Conservation (phyloP, 1,140 invertebrate species). For the Reticulitermes speratus region DNA sequence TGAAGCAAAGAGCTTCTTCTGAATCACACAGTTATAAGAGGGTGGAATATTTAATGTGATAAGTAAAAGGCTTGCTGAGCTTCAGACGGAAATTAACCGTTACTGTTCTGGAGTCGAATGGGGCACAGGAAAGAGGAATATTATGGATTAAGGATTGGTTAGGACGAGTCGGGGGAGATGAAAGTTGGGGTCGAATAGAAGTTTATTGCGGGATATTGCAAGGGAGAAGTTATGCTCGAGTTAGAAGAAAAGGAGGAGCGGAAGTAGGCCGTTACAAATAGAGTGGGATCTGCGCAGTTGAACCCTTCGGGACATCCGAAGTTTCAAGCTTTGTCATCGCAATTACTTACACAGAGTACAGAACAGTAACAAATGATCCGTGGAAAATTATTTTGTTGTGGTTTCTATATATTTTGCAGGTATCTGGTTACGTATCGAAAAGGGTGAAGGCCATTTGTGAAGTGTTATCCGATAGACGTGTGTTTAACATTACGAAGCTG, state of each 20-base stretch:
- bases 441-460: too few species aligned
- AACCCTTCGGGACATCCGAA: too few species aligned
- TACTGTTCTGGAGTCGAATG: background rate
- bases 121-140: background rate
- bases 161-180: background rate
- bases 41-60: background rate
- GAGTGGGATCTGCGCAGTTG: background rate
- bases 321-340: background rate
- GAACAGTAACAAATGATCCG: too few species aligned
- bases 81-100: background rate
- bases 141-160: conserved; percentile 8
- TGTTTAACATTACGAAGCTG: too few species aligned
- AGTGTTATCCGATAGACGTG: too few species aligned
- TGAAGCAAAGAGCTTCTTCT: background rate
- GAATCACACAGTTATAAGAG: background rate
- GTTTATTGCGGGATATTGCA: background rate
- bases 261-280: background rate
- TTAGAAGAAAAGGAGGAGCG: background rate
- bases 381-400: too few species aligned
- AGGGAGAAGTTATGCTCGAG: background rate
- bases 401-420: too few species aligned
- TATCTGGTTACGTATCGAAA: too few species aligned
- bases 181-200: background rate
- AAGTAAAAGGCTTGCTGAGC: background rate
- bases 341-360: background rate